Percentiles rank a stretch among this genome's conserved stretches.
phyloP scores from a whole-genome alignment of 1,140 invertebrate species.

The Drosophila subpulchrella region DNA sequence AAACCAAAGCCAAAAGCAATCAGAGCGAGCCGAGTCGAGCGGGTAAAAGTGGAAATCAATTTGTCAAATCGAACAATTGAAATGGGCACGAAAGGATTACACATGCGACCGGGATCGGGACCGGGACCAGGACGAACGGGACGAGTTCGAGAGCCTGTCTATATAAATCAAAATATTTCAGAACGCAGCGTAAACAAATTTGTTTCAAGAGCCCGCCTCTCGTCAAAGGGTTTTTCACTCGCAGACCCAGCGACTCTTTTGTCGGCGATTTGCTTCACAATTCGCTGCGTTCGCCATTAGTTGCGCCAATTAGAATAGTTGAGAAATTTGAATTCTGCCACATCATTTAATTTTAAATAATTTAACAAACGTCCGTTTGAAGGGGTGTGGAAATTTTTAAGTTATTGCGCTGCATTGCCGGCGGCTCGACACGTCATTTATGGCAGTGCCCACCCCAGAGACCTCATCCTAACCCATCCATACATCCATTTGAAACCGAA shows the following conservation, averaged over 20 bases:
- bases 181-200: conserved; percentile 75
- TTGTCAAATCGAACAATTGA: conserved; percentile 82
- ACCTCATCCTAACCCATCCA: neutral
- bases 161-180: conserved; percentile 79
- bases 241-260: conserved; percentile 7
- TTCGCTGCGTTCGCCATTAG: conserved; percentile 73
- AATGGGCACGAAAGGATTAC: conserved; percentile 78
- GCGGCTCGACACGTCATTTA: conserved; percentile 58
- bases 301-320: conserved; percentile 74
- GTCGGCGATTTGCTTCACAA: conserved; percentile 60
- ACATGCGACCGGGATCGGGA: conserved; percentile 46
- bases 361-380: conserved; percentile 36
- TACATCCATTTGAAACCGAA: neutral
- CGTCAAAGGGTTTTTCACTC: conserved; percentile 51
- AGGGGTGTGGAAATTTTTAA: conserved; percentile 71
- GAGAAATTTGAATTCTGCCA: conserved; percentile 84
- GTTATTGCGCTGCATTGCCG: conserved; percentile 68
- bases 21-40: conserved; percentile 58
- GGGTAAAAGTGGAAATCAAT: conserved; percentile 76
- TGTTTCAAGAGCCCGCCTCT: conserved; percentile 51
- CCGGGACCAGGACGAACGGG: conserved; percentile 22
- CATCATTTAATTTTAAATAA: conserved; percentile 83
- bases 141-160: conserved; percentile 43
- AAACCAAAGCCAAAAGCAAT: conserved; percentile 72
- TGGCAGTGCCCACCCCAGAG: conserved; percentile 13